These are phyloP conservation scores for Drosophila nr. perissopoda DNA, from an alignment of 2,888 invertebrate genomes.

Conservation along the genomic window DNA sequence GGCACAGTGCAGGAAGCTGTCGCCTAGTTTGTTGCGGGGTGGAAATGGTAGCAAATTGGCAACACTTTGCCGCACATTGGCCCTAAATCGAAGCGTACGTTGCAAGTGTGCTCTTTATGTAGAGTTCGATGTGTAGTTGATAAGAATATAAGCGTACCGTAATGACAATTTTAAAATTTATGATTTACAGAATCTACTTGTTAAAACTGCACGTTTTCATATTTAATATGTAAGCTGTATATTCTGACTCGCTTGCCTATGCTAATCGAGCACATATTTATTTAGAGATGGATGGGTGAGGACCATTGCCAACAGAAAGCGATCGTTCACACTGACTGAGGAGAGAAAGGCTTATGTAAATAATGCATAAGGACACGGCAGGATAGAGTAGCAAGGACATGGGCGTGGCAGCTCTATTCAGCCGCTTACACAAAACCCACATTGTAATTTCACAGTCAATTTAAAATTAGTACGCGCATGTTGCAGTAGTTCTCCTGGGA, in stretches of 20 bases:
- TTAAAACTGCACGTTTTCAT: not conserved
- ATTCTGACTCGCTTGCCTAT: not conserved
- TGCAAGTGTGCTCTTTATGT: slow-evolving; percentile 8
- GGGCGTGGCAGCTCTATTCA: slow-evolving; percentile 3
- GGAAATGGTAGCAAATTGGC: slow-evolving; percentile 22
- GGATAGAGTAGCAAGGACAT: not conserved
- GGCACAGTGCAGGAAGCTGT: slow-evolving; percentile 35
- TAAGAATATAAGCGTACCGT: not conserved
- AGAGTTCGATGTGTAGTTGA: slow-evolving; percentile 9
- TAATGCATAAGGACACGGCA: slow-evolving; percentile 2
- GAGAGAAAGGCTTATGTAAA: slow-evolving; percentile 6
- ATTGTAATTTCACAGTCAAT: slow-evolving; percentile 79
- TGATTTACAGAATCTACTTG: slow-evolving; percentile 12
- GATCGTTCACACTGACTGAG: not conserved
- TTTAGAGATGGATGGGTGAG: slow-evolving; percentile 11
- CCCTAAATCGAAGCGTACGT: not conserved
- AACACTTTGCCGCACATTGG: slow-evolving; percentile 41
- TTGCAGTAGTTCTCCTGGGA: slow-evolving; percentile 39
- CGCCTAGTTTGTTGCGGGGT: slow-evolving; percentile 9
- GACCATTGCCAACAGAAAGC: not conserved
- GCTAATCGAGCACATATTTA: not conserved
- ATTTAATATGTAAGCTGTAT: not conserved
- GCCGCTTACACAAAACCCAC: slow-evolving; percentile 44
- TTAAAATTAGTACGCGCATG: slow-evolving; percentile 77
- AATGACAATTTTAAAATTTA: slow-evolving; percentile 11